Percentiles rank a stretch among this genome's conserved stretches.
Evolutionary conservation across 2,888 invertebrate species (phyloP).

Genomic region (Parochlus steinenii): DNA sequence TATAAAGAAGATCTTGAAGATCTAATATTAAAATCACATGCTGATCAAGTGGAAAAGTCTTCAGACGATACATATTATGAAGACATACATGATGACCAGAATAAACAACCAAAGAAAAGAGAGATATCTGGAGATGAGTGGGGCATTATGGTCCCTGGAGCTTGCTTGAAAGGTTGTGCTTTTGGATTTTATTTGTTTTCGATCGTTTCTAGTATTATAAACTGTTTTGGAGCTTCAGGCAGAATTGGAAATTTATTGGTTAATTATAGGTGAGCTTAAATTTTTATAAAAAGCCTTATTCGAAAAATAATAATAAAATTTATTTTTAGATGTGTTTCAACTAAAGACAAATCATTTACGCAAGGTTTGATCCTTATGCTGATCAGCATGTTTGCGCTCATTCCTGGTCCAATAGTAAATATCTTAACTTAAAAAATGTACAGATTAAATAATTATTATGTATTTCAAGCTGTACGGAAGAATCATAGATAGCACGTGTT

Average conservation of each 20-base stretch:
- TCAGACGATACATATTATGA: background rate
- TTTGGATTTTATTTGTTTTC: slow-evolving; percentile 34
- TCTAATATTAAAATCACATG: too few species aligned
- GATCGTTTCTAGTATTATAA: slow-evolving; percentile 34
- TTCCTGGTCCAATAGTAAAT: slow-evolving; percentile 49
- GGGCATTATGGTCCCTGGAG: slow-evolving; percentile 25
- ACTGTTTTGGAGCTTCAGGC: slow-evolving; percentile 45
- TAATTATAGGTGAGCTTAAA: slow-evolving; percentile 34
- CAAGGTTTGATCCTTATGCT: slow-evolving; percentile 44
- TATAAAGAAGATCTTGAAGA: background rate
- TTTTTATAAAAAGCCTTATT: slow-evolving; percentile 7
- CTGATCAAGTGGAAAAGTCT: background rate
- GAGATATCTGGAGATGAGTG: slow-evolving; percentile 1
- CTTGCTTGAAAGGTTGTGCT: slow-evolving; percentile 33
- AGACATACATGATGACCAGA: background rate
- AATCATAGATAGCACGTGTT: slow-evolving; percentile 46
- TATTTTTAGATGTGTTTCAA: slow-evolving; percentile 36
- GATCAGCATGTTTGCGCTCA: slow-evolving; percentile 43
- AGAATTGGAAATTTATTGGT: slow-evolving; percentile 47
- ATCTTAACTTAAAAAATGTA: background rate
- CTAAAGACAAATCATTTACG: slow-evolving; percentile 45
- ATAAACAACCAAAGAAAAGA: background rate
- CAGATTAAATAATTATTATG: too few species aligned
- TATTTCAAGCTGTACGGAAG: too few species aligned
- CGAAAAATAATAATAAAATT: background rate